Evolutionary conservation across 2,797 vertebrate species (phyloP).

Genomic region (Arnoldichthys spilopterus): DNA sequence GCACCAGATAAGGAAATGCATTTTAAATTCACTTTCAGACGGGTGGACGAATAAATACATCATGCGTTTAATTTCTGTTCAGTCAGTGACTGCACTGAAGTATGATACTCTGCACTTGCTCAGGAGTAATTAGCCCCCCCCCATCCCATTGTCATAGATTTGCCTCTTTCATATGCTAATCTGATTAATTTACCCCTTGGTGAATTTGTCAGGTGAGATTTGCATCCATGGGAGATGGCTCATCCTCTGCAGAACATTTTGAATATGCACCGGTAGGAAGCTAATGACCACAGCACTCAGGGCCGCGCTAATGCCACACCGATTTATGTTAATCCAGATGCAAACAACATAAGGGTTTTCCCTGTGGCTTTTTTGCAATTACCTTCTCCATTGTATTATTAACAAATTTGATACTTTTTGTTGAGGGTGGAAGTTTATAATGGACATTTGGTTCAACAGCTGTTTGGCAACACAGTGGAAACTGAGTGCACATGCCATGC

Average conservation of each 20-base stretch:
- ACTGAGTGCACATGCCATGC: not conserved
- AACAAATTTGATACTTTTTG: not conserved
- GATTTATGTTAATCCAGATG: slow-evolving; percentile 14
- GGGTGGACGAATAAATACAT: slow-evolving; percentile 8
- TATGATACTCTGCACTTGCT: slow-evolving; percentile 55
- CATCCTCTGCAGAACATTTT: slow-evolving; percentile 54
- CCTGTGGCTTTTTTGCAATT: not conserved
- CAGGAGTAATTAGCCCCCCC: slow-evolving; percentile 67
- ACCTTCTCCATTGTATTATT: not conserved
- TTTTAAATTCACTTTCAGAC: not conserved
- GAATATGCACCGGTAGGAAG: slow-evolving; percentile 20
- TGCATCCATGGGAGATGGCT: slow-evolving; percentile 70
- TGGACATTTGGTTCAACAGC: not conserved
- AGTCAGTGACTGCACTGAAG: slow-evolving; percentile 15
- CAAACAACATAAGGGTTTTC: not conserved
- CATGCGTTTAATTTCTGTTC: not conserved
- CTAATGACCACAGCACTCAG: slow-evolving; percentile 24
- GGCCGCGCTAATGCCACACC: slow-evolving; percentile 9
- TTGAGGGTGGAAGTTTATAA: not conserved
- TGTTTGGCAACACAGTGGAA: not conserved
- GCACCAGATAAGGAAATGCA: not conserved
- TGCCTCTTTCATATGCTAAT: slow-evolving; percentile 74
- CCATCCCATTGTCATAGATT: slow-evolving; percentile 56
- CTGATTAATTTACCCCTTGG: slow-evolving; percentile 67
- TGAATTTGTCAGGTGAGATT: slow-evolving; percentile 72